Evolutionary conservation across 2,888 invertebrate species (phyloP).

Genomic region (Carabus problematicus): DNA sequence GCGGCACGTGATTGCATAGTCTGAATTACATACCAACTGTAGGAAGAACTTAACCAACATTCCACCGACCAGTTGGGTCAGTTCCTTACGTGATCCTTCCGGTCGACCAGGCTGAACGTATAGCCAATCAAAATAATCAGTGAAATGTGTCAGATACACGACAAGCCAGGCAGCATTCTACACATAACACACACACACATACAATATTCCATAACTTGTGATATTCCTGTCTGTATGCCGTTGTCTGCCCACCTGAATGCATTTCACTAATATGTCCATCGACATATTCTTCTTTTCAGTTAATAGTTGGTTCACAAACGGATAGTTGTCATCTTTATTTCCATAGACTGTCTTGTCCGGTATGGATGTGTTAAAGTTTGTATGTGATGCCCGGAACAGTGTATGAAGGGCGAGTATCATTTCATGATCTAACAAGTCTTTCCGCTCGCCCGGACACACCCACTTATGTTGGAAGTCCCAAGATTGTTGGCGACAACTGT

Average conservation of each 20-base stretch:
- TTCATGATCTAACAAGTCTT: background rate
- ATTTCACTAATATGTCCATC: too few species aligned
- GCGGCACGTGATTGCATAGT: background rate
- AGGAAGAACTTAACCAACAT: background rate
- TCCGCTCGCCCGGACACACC: background rate
- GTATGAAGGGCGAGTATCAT: background rate
- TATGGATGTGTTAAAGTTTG: constrained; percentile 2
- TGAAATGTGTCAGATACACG: background rate
- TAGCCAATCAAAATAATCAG: constrained; percentile 5
- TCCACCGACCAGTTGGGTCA: background rate
- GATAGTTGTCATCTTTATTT: constrained; percentile 8
- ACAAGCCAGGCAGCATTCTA: background rate
- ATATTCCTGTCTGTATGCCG: too few species aligned
- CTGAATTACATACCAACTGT: background rate
- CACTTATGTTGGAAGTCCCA: background rate
- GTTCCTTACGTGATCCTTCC: background rate
- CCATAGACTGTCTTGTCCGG: background rate
- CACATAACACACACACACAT: too few species aligned
- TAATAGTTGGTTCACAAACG: constrained; percentile 8
- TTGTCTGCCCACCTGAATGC: too few species aligned
- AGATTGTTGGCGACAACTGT: background rate
- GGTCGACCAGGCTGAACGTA: background rate
- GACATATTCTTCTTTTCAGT: too few species aligned
- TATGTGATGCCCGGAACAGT: constrained; percentile 10
- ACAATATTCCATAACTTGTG: too few species aligned